Base-by-base conservation (phyloP, 2,888 invertebrate species). In the Abrostola triplasia region DNA sequence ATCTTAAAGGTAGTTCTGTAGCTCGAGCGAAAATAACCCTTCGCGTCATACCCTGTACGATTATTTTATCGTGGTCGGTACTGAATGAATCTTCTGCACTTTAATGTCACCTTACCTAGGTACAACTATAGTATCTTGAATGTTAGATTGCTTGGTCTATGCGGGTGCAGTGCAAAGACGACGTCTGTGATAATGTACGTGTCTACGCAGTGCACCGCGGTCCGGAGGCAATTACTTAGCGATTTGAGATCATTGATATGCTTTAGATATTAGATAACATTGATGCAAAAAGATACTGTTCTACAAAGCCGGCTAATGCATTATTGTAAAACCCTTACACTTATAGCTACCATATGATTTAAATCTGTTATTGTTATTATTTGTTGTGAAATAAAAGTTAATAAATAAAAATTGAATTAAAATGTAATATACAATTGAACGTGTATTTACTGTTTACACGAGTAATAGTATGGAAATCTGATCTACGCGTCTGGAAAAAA, bases 111-210 rank as follows among this genome's bases (percentile, higher is more conserved):
- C 8, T 8, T 6, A 35, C 37, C 48, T 10, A 24, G 50, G n/a
- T 64, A 12, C 42, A 70, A 61, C 76, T 75, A 65, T 53, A 70
- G 59, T 58, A 59, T 65, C 60, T 60, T 56, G 76, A 65, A 75
- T 73, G 73, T 75, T 85, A 84, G 82, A 81, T 86, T 79, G 82
- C 70, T 65, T 47, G 69, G 64, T 54, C 56, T 70, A 86, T 86
- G 84, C 84, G 86, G 85, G 86, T 53, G 59, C 59, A 75, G 60
- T 72, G 76, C 79, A 84, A 83, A 81, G 83, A 80, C 74, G 78
- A 64, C 69, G 69, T 76, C 57, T 73, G 64, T 69, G 75, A 74
- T 69, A 70, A 55, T 67, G 42, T 57, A 57, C 59, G 50, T 64
- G 54, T 48, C 47, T 61, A 64, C 47, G 54, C 59, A 50, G 50